A percentile compares a stretch with the other conserved stretches of the same genome.
Evolutionary conservation across 2,888 invertebrate genomes (phyloP).

Genomic region (Xylota sylvarum): DNA sequence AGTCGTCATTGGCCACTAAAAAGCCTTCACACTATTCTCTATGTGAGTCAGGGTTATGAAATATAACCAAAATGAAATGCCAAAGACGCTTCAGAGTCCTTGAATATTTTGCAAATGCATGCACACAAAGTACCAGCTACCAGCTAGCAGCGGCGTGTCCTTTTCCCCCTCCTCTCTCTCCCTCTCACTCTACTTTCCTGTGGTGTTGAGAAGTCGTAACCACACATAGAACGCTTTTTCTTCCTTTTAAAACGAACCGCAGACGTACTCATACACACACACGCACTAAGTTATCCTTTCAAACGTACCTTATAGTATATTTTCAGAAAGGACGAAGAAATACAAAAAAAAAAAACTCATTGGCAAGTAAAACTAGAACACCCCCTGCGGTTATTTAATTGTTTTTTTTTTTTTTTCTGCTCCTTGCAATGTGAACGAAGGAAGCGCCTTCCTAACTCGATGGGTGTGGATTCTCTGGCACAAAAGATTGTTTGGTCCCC

Average conservation of each 20-base stretch:
- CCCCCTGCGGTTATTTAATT: constrained; percentile 78
- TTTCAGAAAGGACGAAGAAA: constrained; percentile 49
- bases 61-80: constrained; percentile 18
- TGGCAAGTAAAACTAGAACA: constrained; percentile 77
- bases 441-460: constrained; percentile 65
- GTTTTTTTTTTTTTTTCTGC: constrained; percentile 47
- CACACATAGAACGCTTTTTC: constrained; percentile 33
- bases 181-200: constrained; percentile 13
- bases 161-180: constrained; percentile 6
- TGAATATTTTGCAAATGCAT: constrained; percentile 55
- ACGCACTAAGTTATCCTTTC: constrained; percentile 63
- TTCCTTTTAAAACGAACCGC: constrained; percentile 57
- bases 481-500: constrained; percentile 72
- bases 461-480: constrained; percentile 65
- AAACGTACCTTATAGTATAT: constrained; percentile 46
- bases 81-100: constrained; percentile 65
- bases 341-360: constrained; percentile 42
- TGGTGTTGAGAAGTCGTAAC: constrained; percentile 53
- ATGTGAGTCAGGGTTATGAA: constrained; percentile 67
- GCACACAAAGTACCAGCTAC: constrained; percentile 44
- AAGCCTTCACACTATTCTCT: constrained; percentile 13
- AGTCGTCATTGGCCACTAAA: constrained; percentile 45
- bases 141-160: constrained; percentile 22
- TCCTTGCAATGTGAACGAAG: constrained; percentile 45
- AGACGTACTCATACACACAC: constrained; percentile 54